These are phyloP conservation scores for Catamblyrhynchus diadema DNA, from an alignment of 2,797 vertebrate species.

Conservation along the genomic window DNA sequence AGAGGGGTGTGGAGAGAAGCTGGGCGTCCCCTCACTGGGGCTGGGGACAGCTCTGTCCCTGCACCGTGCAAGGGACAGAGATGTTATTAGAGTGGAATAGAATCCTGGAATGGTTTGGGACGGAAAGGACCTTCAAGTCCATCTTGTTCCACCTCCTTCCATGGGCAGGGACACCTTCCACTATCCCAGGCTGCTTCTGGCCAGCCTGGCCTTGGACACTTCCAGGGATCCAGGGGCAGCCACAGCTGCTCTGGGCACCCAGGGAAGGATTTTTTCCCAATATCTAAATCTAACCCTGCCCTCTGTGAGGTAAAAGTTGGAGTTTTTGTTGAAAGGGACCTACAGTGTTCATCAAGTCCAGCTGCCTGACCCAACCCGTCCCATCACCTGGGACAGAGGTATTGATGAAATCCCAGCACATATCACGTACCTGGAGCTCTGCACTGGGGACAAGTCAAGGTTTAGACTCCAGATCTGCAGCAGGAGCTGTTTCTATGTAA, in stretches of 20 bases:
- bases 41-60: background rate
- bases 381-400: background rate
- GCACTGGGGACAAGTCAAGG: background rate
- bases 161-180: background rate
- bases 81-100: accelerated
- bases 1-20: background rate
- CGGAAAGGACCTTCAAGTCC: accelerated
- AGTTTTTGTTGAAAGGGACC: background rate
- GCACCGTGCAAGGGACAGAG: accelerated
- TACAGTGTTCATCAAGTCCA: accelerated
- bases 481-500: background rate
- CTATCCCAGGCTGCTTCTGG: accelerated
- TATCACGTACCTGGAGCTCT: background rate
- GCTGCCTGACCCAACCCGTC: background rate
- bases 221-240: background rate
- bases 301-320: background rate
- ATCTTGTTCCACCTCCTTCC: accelerated
- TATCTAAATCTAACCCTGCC: accelerated
- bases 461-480: accelerated
- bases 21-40: accelerated
- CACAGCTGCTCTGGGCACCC: background rate
- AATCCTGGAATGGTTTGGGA: background rate
- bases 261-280: accelerated
- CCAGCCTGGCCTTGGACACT: background rate
- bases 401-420: background rate